Conservation (phyloP, 2,113 vertebrate species). For the Caretta caretta region DNA sequence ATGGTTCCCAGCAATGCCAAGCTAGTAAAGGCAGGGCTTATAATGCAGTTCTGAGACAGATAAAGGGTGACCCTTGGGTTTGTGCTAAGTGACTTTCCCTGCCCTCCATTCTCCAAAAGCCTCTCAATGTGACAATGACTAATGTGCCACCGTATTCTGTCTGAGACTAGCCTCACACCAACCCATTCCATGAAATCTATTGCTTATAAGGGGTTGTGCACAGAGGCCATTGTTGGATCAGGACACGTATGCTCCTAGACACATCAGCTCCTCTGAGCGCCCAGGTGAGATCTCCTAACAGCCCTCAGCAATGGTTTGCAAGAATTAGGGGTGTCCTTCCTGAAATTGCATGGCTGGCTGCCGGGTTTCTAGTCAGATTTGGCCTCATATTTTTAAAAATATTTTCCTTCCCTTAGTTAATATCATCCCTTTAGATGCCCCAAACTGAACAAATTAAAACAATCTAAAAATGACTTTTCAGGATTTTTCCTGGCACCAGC, state of each 20-base stretch:
- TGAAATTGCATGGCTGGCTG: not conserved
- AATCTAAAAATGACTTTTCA: not conserved
- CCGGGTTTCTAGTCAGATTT: not conserved
- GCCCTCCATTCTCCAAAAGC: not conserved
- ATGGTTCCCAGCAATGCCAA: not conserved
- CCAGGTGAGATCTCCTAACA: not conserved
- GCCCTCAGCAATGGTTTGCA: not conserved
- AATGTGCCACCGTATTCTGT: not conserved
- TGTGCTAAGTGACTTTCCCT: not conserved
- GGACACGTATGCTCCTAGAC: not conserved
- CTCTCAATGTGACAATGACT: not conserved
- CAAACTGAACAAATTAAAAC: not conserved
- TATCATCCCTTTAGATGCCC: not conserved
- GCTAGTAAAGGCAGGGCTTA: not conserved
- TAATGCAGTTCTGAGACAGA: not conserved
- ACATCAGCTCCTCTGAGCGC: not conserved
- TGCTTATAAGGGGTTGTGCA: not conserved
- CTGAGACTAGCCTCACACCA: not conserved
- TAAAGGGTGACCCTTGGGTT: not conserved
- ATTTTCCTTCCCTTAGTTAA: not conserved
- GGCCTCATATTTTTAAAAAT: not conserved
- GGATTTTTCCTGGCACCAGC: not conserved
- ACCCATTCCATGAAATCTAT: not conserved
- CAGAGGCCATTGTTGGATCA: not conserved
- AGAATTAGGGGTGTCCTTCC: not conserved